Percentiles rank a stretch among this genome's conserved stretches.
Conservation (phyloP, 2,797 vertebrate species). For the Lateolabrax maculatus region DNA sequence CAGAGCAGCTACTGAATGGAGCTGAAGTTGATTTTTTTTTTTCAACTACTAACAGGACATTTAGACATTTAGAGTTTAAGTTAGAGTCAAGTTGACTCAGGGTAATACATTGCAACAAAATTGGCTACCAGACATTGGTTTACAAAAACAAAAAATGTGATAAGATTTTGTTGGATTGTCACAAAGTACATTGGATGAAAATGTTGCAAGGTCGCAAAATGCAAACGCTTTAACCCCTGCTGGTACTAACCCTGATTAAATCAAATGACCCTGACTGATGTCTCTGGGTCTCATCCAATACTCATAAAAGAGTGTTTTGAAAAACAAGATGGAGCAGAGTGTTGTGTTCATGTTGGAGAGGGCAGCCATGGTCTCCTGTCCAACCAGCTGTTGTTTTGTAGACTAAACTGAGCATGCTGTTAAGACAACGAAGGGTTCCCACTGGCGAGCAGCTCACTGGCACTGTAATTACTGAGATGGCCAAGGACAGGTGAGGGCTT, state of each 20-base stretch:
- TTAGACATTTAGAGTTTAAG: not conserved
- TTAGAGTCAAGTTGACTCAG: not conserved
- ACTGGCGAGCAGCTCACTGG: constrained; percentile 47
- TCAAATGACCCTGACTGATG: not conserved
- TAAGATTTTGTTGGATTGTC: not conserved
- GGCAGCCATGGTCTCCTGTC: constrained; percentile 38
- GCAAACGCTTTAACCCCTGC: not conserved
- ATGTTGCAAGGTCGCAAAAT: too few species aligned
- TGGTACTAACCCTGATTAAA: not conserved
- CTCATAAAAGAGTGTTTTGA: constrained; percentile 15
- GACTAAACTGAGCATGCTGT: constrained; percentile 59
- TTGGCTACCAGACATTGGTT: not conserved
- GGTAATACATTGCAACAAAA: not conserved
- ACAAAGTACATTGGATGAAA: not conserved
- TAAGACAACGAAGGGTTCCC: constrained; percentile 56
- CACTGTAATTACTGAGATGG: constrained; percentile 66
- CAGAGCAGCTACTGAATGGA: not conserved
- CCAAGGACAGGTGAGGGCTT: constrained; percentile 77
- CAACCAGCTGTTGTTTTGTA: constrained; percentile 81
- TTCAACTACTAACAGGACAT: not conserved
- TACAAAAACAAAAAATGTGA: not conserved
- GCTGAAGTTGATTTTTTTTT: not conserved
- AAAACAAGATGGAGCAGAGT: constrained; percentile 29
- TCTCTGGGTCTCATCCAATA: not conserved
- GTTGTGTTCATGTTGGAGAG: constrained; percentile 43